Conservation (phyloP, 2,113 vertebrate genomes). For the Hippotragus niger region DNA sequence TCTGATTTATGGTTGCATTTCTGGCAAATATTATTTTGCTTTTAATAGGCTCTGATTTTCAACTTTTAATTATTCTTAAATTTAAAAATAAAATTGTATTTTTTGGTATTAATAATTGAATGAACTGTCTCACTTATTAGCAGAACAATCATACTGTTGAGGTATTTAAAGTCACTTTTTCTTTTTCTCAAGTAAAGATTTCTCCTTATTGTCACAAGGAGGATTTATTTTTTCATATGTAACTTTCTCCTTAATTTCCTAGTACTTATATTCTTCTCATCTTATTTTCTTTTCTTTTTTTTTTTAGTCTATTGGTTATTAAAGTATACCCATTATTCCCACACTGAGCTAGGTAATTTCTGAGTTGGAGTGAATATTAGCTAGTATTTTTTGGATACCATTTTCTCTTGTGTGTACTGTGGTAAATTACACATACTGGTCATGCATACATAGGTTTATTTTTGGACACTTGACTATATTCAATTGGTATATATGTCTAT, state of each 20-base stretch:
- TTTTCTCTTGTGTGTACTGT: neutral
- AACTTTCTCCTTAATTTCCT: neutral
- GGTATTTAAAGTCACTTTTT: neutral
- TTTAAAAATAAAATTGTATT: neutral
- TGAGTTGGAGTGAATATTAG: neutral
- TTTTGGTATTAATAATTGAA: neutral
- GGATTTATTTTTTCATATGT: neutral
- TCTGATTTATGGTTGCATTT: neutral
- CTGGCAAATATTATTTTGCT: neutral
- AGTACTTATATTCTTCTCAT: neutral
- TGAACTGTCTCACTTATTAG: neutral
- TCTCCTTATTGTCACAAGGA: neutral
- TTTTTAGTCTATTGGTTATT: neutral
- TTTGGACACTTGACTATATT: neutral
- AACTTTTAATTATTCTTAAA: neutral
- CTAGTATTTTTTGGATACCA: neutral
- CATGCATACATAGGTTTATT: neutral
- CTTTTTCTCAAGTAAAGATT: neutral
- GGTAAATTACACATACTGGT: neutral
- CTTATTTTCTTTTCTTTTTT: neutral
- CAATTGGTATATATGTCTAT: neutral
- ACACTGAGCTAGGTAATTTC: neutral
- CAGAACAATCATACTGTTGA: too few species aligned
- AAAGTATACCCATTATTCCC: neutral
- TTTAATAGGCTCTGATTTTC: neutral